Evolutionary conservation across 2,888 invertebrate genomes (phyloP), one percentile per base, ranked within the genome.

Genomic region (Troilus luridus): DNA sequence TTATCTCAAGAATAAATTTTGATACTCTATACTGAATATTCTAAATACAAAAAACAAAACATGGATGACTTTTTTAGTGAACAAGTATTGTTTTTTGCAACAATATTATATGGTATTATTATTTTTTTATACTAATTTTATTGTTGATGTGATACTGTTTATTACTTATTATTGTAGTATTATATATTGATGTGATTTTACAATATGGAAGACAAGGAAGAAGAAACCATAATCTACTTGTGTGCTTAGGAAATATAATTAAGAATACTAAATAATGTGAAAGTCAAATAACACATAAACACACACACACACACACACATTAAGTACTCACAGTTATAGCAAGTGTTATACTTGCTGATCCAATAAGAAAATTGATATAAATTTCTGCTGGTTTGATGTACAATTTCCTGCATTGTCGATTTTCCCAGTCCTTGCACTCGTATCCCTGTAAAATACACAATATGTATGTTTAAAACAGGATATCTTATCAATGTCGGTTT

Each of bases 351-450:
- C 56, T n/a, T n/a, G 85, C 85, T 85, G 85, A 85, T 5, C 85
- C 85, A 85, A 85, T 85, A 21, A 85, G 56, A 85, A 85, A 85
- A 85, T 85, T 56, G 11, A 14, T 85, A 85, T 85, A 56, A n/a
- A n/a, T 85, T 56, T 85, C 85, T n/a, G 56, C n/a, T 5, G 5
- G 11, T 58, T 85, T 85, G 10, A 54, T 11, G 41, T 85, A 85
- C n/a, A 85, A 12, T 58, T 85, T 19, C 5, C n/a, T 5, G n/a
- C 85, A 85, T 11, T 12, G 54, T 11, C 56, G 21, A n/a, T 85
- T 85, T n/a, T n/a, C 24, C 85, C 85, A 85, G n/a, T 56, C n/a
- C 54, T 56, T 85, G 85, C 85, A 85, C n/a, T 85, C 85, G 56
- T 85, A 85, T 0, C 85, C 85, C 85, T 85, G n/a, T 85, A n/a